Evolutionary conservation across 2,797 vertebrate genomes (phyloP), one percentile per base, ranked within the genome.

Genomic region (Sebastiscus albofasciatus): DNA sequence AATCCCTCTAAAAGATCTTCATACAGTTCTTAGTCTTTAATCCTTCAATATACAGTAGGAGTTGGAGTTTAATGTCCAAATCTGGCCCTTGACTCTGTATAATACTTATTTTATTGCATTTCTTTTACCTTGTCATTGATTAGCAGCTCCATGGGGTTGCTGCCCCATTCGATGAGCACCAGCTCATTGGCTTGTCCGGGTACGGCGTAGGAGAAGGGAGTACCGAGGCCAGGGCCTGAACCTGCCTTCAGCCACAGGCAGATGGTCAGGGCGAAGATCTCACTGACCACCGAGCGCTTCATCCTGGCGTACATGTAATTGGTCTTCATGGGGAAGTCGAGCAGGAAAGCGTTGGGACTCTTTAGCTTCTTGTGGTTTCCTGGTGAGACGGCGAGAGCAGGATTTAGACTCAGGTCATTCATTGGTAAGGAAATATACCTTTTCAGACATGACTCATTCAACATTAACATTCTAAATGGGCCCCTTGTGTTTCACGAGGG

Each of bases 81-180:
- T 52, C 4, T 14, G n/a, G 8, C 8, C 24, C 42, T 62, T 3
- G 18, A 34, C 3, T 6, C 7, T 54, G 2, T 8, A 20, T 22
- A 1, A 22, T 7, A 12, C 8, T 33, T 42, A 16, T 27, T 52
- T 52, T 52, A 8, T 12, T 14, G 34, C 12, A 8, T 54, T 33
- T 18, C 8, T 56, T 31, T 82, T 81, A 96, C 96, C 94, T 96
- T 96, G 90, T 96, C 94, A 1, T 97, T 96, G 70, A 97, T 92
- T 2, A 97, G 95, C 69, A 97, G 92, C 89, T 97, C 96, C 95
- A 97, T 96, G 0, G 97, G 97, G 78, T 97, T 97, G 86, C 88
- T 96, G 18, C 95, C 96, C 97, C 96, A 97, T 80, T 97, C 96
- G 5, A 97, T 96, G 1, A 97, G 94, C 76, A 97, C 97, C 79